Percentiles rank a stretch among this genome's conserved stretches.
Conservation (phyloP, 2,888 invertebrate genomes). For the Schizotus pectinicornis region DNA sequence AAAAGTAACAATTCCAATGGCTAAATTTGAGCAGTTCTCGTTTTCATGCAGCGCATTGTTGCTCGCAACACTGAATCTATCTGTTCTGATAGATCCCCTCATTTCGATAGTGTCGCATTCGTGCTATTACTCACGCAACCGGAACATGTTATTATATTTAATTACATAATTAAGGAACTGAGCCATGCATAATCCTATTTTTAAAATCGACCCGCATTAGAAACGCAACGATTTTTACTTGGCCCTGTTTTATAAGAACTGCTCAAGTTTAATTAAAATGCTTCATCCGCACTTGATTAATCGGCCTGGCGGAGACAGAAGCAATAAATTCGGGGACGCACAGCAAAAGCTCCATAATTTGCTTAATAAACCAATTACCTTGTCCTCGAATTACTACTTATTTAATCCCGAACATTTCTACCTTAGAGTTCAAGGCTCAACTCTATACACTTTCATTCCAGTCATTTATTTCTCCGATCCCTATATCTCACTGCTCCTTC, state of each 20-base stretch:
- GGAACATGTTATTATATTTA: conserved; percentile 17
- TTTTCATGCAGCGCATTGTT: conserved; percentile 11
- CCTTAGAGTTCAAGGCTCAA: no score
- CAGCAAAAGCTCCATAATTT: conserved; percentile 17
- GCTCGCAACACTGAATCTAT: conserved; percentile 12
- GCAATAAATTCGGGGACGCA: conserved; percentile 3
- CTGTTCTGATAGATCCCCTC: conserved; percentile 14
- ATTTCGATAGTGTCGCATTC: conserved; percentile 18
- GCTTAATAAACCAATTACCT: conserved; percentile 2
- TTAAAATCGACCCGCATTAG: conserved; percentile 8
- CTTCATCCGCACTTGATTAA: conserved; percentile 10
- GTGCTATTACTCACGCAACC: conserved; percentile 19
- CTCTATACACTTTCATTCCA: no score
- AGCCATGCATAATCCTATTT: not conserved
- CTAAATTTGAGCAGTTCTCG: conserved; percentile 5
- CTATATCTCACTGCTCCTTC: no score
- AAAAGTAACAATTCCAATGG: conserved; percentile 31
- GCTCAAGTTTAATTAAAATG: conserved; percentile 11
- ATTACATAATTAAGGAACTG: conserved; percentile 23
- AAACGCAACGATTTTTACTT: no score
- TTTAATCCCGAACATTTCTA: not conserved
- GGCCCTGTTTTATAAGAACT: not conserved
- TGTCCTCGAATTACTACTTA: conserved; percentile 12
- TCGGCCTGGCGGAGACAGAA: conserved; percentile 5
- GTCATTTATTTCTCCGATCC: no score